These are phyloP conservation scores for Macaca nemestrina DNA, from an alignment of 2,113 vertebrate genomes.

Conservation along the genomic window DNA sequence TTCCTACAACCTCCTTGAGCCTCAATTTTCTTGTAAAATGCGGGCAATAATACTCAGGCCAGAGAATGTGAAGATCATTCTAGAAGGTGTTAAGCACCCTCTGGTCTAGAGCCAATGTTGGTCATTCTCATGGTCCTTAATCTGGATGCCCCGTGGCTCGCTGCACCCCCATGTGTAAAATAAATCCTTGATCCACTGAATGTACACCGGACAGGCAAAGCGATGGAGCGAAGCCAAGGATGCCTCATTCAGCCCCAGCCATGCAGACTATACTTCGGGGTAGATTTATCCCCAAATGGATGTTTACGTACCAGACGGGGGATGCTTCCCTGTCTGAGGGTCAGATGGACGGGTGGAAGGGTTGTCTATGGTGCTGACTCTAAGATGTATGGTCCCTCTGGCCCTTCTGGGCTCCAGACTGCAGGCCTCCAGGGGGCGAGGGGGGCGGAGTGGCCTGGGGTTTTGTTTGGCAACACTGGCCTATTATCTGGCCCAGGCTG, in stretches of 20 bases:
- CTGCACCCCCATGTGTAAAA: fast-evolving
- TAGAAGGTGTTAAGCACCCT: neutral
- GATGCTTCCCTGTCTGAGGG: neutral
- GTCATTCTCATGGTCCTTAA: fast-evolving
- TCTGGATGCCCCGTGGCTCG: fast-evolving
- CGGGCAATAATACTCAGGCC: too few relatives aligned
- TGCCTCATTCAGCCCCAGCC: neutral
- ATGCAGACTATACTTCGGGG: neutral
- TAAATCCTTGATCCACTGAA: neutral
- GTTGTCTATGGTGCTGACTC: neutral
- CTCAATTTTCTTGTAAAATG: neutral
- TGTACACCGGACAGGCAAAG: neutral
- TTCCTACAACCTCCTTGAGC: neutral
- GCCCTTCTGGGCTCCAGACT: neutral
- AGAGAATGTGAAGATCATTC: fast-evolving
- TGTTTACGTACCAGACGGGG: neutral
- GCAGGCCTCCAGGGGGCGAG: neutral
- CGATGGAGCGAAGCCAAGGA: neutral
- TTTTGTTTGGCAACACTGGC: neutral
- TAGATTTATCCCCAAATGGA: neutral
- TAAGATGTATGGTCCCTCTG: neutral
- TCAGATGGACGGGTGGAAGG: neutral
- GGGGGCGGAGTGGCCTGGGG: neutral
- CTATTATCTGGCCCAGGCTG: neutral
- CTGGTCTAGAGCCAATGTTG: neutral